A percentile compares a stretch with the other conserved stretches of the same genome.
Conservation (phyloP, 2,888 invertebrate species). For the Leucozona laternaria region DNA sequence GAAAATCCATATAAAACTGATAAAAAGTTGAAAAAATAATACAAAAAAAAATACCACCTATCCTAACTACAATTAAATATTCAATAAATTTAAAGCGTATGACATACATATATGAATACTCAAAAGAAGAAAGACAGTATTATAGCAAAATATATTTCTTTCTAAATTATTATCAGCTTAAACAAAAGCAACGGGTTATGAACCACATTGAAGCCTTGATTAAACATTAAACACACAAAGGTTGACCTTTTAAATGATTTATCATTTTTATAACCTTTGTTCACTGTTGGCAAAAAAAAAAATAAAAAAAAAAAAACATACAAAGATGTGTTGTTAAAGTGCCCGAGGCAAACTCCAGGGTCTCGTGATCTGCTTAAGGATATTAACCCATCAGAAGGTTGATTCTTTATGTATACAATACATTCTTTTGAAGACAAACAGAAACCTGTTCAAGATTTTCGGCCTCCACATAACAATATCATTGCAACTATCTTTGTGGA, state of each 20-base stretch:
- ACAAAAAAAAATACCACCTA: too few relatives aligned
- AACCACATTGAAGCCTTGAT: slow-evolving; percentile 14
- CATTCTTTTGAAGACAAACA: not conserved
- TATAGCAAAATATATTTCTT: too few relatives aligned
- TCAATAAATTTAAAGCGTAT: too few relatives aligned
- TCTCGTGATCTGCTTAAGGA: not conserved
- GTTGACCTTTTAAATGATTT: slow-evolving; percentile 17
- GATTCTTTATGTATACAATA: not conserved
- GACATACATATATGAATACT: too few relatives aligned
- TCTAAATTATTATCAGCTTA: too few relatives aligned
- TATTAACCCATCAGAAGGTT: slow-evolving; percentile 12
- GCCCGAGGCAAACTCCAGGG: not conserved
- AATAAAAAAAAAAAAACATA: not conserved
- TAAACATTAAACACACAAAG: slow-evolving; percentile 11
- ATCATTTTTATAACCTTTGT: not conserved
- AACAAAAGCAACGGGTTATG: not conserved
- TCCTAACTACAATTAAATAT: too few relatives aligned
- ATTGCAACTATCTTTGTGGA: not conserved
- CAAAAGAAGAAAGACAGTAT: not conserved
- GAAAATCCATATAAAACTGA: too few relatives aligned
- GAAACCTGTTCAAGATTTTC: not conserved
- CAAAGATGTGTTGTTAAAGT: not conserved
- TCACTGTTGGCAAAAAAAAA: not conserved
- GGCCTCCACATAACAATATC: not conserved
- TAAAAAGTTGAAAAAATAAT: too few relatives aligned